Evolutionary conservation across 2,113 vertebrate species (phyloP).

Genomic region (Vanacampus margaritifer): DNA sequence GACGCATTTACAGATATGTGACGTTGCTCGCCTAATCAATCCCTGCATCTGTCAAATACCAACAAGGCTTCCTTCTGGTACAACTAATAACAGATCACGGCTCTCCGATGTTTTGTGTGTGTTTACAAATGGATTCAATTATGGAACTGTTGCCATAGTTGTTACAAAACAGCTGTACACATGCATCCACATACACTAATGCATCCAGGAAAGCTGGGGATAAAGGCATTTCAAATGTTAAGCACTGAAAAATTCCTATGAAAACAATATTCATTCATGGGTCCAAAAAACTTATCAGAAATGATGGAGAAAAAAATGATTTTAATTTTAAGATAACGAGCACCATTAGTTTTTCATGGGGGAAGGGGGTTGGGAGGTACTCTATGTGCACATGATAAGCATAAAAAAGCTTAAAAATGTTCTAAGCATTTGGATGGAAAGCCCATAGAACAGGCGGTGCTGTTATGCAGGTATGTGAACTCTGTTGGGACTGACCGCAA

Average conservation of each 20-base stretch:
- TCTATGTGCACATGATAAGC: too few species aligned
- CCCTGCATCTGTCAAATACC: constrained; percentile 16
- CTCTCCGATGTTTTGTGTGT: not conserved
- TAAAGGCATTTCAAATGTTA: not conserved
- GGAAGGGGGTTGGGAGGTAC: too few species aligned
- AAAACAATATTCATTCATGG: not conserved
- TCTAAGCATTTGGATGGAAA: too few species aligned
- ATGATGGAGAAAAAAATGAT: not conserved
- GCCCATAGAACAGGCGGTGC: too few species aligned
- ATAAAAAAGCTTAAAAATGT: too few species aligned
- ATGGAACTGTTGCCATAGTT: not conserved
- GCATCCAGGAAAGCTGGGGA: not conserved
- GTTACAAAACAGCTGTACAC: constrained; percentile 9
- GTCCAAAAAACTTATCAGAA: not conserved
- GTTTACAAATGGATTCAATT: constrained; percentile 13
- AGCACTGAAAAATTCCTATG: not conserved
- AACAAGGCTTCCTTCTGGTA: constrained; percentile 9
- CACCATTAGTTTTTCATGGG: not conserved
- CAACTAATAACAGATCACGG: constrained; percentile 17
- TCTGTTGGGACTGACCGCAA: too few species aligned
- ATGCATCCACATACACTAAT: constrained; percentile 1
- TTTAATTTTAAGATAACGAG: not conserved
- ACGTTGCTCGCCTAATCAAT: constrained; percentile 40
- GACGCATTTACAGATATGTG: constrained; percentile 45
- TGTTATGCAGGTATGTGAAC: too few species aligned